phyloP scores from a whole-genome alignment of 30 jellyfish, hydroid and myxozoan genomes.

The Aurelia coerulea region DNA sequence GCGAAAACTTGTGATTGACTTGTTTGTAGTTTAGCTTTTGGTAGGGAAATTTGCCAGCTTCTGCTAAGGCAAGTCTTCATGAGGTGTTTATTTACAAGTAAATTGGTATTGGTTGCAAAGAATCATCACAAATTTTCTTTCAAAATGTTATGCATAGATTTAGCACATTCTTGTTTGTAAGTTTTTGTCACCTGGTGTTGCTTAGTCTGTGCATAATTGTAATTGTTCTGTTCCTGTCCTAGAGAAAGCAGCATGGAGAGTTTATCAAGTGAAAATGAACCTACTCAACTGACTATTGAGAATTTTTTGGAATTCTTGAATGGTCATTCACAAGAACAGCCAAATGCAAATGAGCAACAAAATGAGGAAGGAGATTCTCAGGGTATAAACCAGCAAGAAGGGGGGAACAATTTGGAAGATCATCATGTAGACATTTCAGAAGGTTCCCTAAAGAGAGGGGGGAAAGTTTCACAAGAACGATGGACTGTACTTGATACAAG shows the following conservation, averaged over 20 bases:
- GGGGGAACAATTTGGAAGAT: background rate
- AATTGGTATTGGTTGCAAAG: no score
- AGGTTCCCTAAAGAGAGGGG: background rate
- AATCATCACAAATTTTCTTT: no score
- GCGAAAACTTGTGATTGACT: no score
- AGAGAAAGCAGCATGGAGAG: background rate
- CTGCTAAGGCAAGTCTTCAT: no score
- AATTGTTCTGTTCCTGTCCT: no score
- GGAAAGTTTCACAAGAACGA: constrained; percentile 1
- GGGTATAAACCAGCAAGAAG: background rate
- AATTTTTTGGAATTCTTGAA: constrained; percentile 40
- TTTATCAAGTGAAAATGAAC: constrained; percentile 14
- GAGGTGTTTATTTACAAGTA: no score
- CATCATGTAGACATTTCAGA: no score
- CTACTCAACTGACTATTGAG: constrained; percentile 47
- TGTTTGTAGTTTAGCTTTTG: no score
- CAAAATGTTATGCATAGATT: no score
- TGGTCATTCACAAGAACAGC: constrained; percentile 14
- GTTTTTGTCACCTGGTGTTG: background rate
- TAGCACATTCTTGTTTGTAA: background rate
- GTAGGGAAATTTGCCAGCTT: no score
- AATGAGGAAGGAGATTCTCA: background rate
- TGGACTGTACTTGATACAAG: constrained; percentile 39
- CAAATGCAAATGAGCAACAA: background rate
- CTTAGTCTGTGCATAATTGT: background rate